Conservation (phyloP, 2,797 vertebrate genomes). For the Crossoptilon crossoptilon region DNA sequence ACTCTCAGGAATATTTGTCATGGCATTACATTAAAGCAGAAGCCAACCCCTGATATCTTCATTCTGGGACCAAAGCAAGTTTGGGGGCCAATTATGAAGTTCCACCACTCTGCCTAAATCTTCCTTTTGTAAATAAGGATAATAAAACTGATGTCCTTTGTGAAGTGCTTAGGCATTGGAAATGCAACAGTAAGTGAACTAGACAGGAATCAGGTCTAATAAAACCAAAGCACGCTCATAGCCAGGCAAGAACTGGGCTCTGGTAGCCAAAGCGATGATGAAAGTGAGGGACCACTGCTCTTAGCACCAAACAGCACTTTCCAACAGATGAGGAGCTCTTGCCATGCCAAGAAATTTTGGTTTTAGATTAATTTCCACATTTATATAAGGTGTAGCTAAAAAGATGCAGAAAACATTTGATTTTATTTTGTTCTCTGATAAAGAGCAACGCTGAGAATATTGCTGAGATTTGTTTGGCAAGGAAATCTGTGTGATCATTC, state of each 20-base stretch:
- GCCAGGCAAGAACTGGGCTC: neutral
- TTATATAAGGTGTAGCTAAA: neutral
- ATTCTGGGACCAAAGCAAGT: neutral
- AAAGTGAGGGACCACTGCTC: neutral
- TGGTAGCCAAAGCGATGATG: neutral
- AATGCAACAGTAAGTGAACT: neutral
- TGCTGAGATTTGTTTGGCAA: neutral
- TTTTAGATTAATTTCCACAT: too few relatives aligned
- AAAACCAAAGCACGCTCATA: neutral
- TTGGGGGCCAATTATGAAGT: neutral
- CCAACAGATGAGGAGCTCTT: neutral
- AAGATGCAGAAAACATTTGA: neutral
- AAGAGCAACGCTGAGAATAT: neutral
- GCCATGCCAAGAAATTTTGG: fast-evolving
- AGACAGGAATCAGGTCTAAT: neutral
- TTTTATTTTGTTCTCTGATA: neutral
- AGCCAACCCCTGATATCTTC: neutral
- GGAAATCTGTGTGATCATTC: neutral
- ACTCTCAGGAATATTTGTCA: neutral
- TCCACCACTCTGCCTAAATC: neutral
- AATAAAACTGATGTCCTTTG: neutral
- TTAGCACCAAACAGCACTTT: neutral
- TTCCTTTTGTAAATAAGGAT: neutral
- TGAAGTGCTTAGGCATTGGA: neutral
- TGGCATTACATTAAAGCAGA: neutral